Conservation (phyloP, 2,797 vertebrate species). For the Pampus argenteus region DNA sequence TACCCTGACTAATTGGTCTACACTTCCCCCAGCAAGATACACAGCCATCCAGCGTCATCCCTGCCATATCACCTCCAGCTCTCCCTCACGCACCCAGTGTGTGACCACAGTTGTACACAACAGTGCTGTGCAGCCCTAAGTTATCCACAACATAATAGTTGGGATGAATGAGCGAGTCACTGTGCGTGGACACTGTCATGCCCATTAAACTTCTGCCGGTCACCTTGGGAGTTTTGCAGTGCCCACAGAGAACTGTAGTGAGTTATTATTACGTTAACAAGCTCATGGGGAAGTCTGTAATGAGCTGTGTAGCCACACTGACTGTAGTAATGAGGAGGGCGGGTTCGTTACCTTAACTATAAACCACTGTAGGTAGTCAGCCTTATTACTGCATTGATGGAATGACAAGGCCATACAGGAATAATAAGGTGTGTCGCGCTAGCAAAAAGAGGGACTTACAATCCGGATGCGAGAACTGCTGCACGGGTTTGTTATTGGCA, state of each 20-base stretch:
- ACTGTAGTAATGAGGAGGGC: conserved; percentile 55
- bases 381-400: conserved; percentile 33
- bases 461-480: conserved; percentile 29
- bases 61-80: conserved; percentile 57
- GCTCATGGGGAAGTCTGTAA: conserved; percentile 42
- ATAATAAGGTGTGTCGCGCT: conserved; percentile 25
- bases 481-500: conserved; percentile 33
- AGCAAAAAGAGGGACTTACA: conserved; percentile 31
- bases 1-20: conserved; percentile 74
- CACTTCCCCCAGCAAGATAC: conserved; percentile 60
- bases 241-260: conserved; percentile 11
- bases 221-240: conserved; percentile 45
- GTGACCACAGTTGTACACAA: conserved; percentile 32
- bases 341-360: conserved; percentile 32
- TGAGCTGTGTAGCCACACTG: conserved; percentile 47
- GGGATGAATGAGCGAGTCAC: conserved; percentile 17
- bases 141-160: conserved; percentile 30
- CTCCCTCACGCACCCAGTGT: conserved; percentile 16
- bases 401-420: conserved; percentile 16
- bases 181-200: conserved; percentile 6
- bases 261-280: conserved; percentile 47
- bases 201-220: conserved; percentile 49
- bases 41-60: conserved; percentile 51
- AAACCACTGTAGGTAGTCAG: conserved; percentile 37
- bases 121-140: conserved; percentile 25